These are phyloP conservation scores for sheep (Ovis aries) DNA, from an alignment of 2,113 vertebrate species.

Conservation along the genomic window ARS-UI_Ramb_v3.0 NC_056069.1:11589501-11590000, in stretches of 20 bases:
- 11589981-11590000: neutral
- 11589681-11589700: neutral
- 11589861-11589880: fast-evolving
- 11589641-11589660: neutral
- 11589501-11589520: neutral
- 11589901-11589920: neutral
- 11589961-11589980: neutral
- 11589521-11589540: neutral
- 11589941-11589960: neutral
- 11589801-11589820: neutral
- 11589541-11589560: neutral
- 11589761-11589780: neutral
- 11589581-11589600: neutral
- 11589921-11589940: neutral
- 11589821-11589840: neutral
- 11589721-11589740: neutral
- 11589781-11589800: neutral
- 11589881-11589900: neutral
- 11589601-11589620: neutral
- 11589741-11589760: neutral
- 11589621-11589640: neutral
- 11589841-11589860: neutral
- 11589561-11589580: neutral
- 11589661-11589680: neutral
- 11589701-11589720: neutral